Evolutionary conservation across 2,888 invertebrate genomes (phyloP).

Genomic region (Drosophila testacea): DNA sequence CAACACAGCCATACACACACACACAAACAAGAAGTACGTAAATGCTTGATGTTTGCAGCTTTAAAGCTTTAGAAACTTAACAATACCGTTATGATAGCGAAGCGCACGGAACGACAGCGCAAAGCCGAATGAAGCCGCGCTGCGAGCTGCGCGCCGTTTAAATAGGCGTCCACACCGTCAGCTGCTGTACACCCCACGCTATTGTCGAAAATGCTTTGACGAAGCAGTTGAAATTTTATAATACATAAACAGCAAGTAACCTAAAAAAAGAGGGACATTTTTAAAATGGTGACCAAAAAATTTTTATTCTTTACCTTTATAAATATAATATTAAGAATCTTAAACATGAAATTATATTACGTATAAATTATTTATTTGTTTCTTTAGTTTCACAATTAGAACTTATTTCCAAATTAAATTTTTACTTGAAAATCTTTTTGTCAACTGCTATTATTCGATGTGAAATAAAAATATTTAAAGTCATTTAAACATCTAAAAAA

Average conservation of each 20-base stretch:
- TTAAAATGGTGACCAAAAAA: no score
- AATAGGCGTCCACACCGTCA: constrained; percentile 43
- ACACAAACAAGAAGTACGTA: constrained; percentile 48
- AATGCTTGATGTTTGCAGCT: constrained; percentile 32
- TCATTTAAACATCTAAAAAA: no score
- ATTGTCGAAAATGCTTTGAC: constrained; percentile 25
- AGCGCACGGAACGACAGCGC: constrained; percentile 60
- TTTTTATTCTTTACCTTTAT: no score
- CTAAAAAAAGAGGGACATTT: no score
- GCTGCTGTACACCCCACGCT: constrained; percentile 51
- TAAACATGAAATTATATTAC: no score
- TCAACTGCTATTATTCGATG: no score
- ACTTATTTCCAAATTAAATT: no score
- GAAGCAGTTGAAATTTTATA: neutral
- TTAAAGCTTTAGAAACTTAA: constrained; percentile 14
- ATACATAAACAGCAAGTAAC: neutral
- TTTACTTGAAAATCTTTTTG: no score
- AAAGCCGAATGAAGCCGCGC: constrained; percentile 63
- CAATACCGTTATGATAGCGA: constrained; percentile 26
- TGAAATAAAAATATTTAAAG: no score
- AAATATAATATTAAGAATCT: no score
- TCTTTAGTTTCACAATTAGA: no score
- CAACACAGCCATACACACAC: constrained; percentile 30
- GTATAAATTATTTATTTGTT: no score
- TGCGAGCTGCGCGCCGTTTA: constrained; percentile 56